A percentile compares a stretch with the other conserved stretches of the same genome.
Conservation (phyloP, 2,797 vertebrate species). For the Myotis vivesi region DNA sequence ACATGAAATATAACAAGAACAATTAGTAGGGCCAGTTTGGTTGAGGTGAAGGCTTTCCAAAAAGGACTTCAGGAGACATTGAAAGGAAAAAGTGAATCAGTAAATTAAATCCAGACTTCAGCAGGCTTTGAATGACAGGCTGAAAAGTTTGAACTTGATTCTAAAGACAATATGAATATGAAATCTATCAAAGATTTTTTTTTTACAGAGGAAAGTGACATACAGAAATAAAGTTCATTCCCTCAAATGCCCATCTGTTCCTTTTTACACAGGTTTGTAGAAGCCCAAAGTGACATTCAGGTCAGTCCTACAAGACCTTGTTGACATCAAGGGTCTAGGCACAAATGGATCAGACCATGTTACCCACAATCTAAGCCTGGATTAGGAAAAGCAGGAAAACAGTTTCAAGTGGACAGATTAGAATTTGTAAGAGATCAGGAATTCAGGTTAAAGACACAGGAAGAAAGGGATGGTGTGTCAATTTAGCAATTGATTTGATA, state of each 20-base stretch:
- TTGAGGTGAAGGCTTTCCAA: not conserved
- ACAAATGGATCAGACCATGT: not conserved
- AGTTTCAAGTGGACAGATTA: not conserved
- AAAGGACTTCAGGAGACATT: not conserved
- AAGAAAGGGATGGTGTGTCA: not conserved
- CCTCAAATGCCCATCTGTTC: not conserved
- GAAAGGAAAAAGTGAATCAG: not conserved
- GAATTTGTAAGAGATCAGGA: not conserved
- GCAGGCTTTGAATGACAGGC: not conserved
- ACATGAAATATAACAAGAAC: not conserved
- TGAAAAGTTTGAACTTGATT: not conserved
- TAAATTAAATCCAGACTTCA: not conserved
- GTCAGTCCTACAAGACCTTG: not conserved
- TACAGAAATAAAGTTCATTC: not conserved
- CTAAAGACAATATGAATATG: not conserved
- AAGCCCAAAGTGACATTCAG: not conserved
- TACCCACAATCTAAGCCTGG: not conserved
- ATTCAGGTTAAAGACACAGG: not conserved
- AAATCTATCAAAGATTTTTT: not conserved
- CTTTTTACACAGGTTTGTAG: not conserved
- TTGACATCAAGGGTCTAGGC: not conserved
- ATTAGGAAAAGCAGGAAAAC: conserved; percentile 24
- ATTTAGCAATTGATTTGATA: not conserved
- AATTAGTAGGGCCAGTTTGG: not conserved
- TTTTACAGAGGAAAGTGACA: not conserved